Evolutionary conservation across 2,888 invertebrate genomes (phyloP), one percentile per base, ranked within the genome.

Genomic region (Phrixothrix hirtus): DNA sequence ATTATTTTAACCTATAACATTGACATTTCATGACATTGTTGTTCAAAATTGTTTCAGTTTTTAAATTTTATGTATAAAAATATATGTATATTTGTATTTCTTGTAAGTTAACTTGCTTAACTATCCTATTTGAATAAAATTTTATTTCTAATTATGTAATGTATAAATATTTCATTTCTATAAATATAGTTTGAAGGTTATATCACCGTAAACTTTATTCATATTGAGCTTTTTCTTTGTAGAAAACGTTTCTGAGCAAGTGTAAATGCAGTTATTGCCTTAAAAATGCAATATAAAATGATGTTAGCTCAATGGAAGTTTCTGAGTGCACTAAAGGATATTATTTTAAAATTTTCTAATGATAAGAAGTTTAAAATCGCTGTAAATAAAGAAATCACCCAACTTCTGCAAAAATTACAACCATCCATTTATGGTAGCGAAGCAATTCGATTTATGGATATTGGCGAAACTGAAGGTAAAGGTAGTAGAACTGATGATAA

Each of bases 381-480:
- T 7, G 39, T 81, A 1, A 78, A 75, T 58, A 81, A 78, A 59
- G 79, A 82, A 56, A 78, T 81, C 74, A 69, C 77, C 1, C 74
- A 77, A 1, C 68, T 78, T 27, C 63, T 81, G 27, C 79, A 81
- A 61, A 81, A 76, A 64, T 65, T 80, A 10, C 75, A 77, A 46
- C 73, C 75, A 0, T 66, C 71, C 34, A 64, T 71, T 1, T 75
- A 75, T 58, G 74, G 73, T 2, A 71, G 55, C 21, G 64, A 69
- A 11, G 55, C 72, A 14, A 54, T 72, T 12, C 60, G 68, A 35
- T 68, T 65, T 62, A 65, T 74, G 47, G 65, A 70, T 15, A 61
- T 70, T 11, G 31, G 54, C n/a, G 34, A 39, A 31, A 29, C 50
- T 13, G 11, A 17, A 25, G 29, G 29, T 32, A 13, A 17, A 15